These are phyloP conservation scores for Hippocampus guttulatus DNA, from an alignment of 2,113 vertebrate species.

Conservation along the genomic window DNA sequence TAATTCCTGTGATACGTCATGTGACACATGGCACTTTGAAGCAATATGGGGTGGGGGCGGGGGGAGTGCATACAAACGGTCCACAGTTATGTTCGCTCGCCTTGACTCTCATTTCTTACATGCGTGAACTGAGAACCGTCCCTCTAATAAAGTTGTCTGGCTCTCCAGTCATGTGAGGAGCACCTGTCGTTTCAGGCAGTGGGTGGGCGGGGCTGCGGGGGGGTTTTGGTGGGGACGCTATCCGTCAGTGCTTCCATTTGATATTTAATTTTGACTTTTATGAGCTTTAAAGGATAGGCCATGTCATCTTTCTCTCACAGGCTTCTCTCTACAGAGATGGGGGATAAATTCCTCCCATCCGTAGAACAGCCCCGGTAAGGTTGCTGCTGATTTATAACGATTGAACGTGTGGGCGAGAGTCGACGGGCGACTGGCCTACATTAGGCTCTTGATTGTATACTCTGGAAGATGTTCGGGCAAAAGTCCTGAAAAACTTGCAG, in stretches of 20 bases:
- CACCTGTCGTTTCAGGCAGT: slow-evolving; percentile 55
- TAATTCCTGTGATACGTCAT: slow-evolving; percentile 35
- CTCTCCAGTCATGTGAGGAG: slow-evolving; percentile 65
- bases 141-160: slow-evolving; percentile 70
- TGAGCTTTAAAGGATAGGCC: slow-evolving; percentile 73
- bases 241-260: slow-evolving; percentile 77
- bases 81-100: slow-evolving; percentile 38
- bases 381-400: slow-evolving; percentile 64
- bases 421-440: slow-evolving; percentile 43
- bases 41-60: neutral
- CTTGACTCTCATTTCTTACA: slow-evolving; percentile 38
- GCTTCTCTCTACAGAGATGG: slow-evolving; percentile 61
- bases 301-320: slow-evolving; percentile 63
- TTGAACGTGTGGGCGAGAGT: slow-evolving; percentile 19
- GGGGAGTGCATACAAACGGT: slow-evolving; percentile 24
- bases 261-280: slow-evolving; percentile 81
- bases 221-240: slow-evolving; percentile 49
- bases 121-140: slow-evolving; percentile 18
- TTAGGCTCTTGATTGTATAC: neutral
- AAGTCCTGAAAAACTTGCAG: slow-evolving; percentile 13
- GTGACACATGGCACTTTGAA: slow-evolving; percentile 52
- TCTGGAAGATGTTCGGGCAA: neutral
- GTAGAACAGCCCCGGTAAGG: slow-evolving; percentile 52
- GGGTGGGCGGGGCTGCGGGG: slow-evolving; percentile 40
- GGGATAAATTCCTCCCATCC: slow-evolving; percentile 71